phyloP scores from a whole-genome alignment of 2,797 vertebrate genomes.

The Sebastiscus tertius region DNA sequence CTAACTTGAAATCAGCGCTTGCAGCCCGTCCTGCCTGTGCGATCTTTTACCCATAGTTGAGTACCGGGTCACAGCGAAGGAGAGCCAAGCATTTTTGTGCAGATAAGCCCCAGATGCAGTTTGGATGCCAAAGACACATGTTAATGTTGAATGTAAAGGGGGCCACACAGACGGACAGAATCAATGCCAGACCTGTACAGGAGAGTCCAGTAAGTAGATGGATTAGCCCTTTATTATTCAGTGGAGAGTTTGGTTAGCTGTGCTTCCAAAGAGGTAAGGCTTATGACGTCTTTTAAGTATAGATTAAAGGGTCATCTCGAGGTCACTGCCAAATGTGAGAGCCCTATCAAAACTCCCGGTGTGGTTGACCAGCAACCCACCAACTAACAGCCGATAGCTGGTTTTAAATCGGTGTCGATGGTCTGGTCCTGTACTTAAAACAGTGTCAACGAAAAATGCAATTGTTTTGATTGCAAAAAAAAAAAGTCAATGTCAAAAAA shows the following conservation, averaged over 20 bases:
- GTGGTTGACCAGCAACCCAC: neutral
- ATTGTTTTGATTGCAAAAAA: neutral
- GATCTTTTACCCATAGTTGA: neutral
- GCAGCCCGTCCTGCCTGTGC: neutral
- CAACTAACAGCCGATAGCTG: neutral
- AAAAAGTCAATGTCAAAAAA: neutral
- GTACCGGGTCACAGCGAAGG: conserved; percentile 6
- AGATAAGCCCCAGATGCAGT: conserved; percentile 25
- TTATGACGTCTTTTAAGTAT: conserved; percentile 53
- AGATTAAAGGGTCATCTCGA: conserved; percentile 62
- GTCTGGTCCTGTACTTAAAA: neutral
- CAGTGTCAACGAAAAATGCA: no score
- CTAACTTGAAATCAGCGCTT: neutral
- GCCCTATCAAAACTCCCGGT: conserved; percentile 37
- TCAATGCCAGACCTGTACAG: conserved; percentile 45
- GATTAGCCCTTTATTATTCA: conserved; percentile 64
- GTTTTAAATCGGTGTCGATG: neutral
- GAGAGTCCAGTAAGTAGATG: conserved; percentile 44
- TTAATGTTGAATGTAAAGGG: conserved; percentile 19
- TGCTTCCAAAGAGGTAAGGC: conserved; percentile 51
- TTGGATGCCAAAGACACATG: conserved; percentile 21
- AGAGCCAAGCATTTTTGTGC: conserved; percentile 34
- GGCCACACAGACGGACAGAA: conserved; percentile 34
- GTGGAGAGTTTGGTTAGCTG: conserved; percentile 55
- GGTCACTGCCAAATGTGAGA: conserved; percentile 54